phyloP scores from a whole-genome alignment of 2,113 vertebrate species.

The Hydropotes inermis region DNA sequence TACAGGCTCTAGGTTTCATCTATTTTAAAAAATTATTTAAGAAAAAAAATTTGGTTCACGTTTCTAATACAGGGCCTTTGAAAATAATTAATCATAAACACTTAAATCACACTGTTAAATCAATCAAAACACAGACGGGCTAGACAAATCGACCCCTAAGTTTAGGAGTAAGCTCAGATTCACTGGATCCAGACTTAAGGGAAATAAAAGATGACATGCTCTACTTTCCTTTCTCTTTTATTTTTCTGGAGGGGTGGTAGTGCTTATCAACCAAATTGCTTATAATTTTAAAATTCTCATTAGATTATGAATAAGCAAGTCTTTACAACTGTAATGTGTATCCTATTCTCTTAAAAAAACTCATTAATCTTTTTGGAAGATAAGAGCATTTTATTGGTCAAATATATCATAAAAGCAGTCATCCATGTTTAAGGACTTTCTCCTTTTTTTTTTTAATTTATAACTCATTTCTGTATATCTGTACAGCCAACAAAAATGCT shows the following conservation, averaged over 20 bases:
- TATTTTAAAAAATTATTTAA: conserved; percentile 60
- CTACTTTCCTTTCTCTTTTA: neutral
- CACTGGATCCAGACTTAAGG: neutral
- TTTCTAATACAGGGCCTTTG: conserved; percentile 60
- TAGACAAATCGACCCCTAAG: conserved; percentile 51
- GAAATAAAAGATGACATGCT: neutral
- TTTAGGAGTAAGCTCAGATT: conserved; percentile 42
- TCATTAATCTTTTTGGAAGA: neutral
- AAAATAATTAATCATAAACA: conserved; percentile 70
- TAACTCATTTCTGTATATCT: conserved; percentile 18
- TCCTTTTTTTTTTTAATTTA: conserved; percentile 41
- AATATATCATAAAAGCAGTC: neutral
- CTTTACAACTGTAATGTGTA: neutral
- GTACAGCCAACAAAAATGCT: conserved; percentile 10
- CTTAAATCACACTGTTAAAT: conserved; percentile 53
- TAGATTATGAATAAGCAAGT: neutral
- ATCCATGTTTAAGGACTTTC: neutral
- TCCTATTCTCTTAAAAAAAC: neutral
- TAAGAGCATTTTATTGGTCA: neutral
- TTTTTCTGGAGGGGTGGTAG: neutral
- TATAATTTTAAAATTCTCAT: neutral
- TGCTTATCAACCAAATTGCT: neutral
- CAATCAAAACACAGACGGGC: conserved; percentile 72
- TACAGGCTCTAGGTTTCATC: conserved; percentile 38
- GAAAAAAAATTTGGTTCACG: conserved; percentile 58